Base-by-base conservation (phyloP, 2,888 invertebrate species). In the Ormyrus pomaceus region DNA sequence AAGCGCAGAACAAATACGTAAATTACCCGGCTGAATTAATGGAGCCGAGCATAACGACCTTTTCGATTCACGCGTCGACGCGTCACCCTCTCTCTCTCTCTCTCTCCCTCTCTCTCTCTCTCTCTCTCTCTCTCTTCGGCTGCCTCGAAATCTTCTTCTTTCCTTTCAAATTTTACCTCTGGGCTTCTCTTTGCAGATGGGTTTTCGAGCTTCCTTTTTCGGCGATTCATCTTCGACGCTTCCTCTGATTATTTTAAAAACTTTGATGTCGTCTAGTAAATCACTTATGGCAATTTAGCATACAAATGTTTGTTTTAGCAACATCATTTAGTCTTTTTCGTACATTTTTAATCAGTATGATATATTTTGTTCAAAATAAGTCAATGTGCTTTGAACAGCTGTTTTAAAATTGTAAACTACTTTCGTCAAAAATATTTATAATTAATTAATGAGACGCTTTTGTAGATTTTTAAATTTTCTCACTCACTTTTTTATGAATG, bases 1-100 rank as follows among this genome's bases (percentile, higher is more conserved):
- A 85, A 87, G 89, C 87, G 85, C 86, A 88, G 89, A 90, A 89
- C 90, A 90, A 90, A 90, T 89, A 89, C 90, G 88, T 90, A 90
- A 90, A 90, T 90, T 90, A 89, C 88, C 74, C 53, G 85, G 84
- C 82, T 84, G 83, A 87, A 86, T 88, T 88, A 90, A 89, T 88
- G 88, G 74, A 77, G 62, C 61, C 58, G 59, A 71, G 75, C 72
- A 65, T 75, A 78, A 78, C 75, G 71, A 78, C 77, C 75, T 78
- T 77, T 59, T 69, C 70, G 70, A 71, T 77, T 77, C 74, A 65
- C 77, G 68, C 72, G 80, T 77, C 81, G 74, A 81, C 77, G 73
- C 74, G 55, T 81, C 74, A 77, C 46, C 50, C 76, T 68, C 58
- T 61, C 11, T 34, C 34, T 9, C 19, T 58, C 53, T 56, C 65